Evolutionary conservation across 2,113 vertebrate species (phyloP).

Genomic region (Phyllostomus discolor): DNA sequence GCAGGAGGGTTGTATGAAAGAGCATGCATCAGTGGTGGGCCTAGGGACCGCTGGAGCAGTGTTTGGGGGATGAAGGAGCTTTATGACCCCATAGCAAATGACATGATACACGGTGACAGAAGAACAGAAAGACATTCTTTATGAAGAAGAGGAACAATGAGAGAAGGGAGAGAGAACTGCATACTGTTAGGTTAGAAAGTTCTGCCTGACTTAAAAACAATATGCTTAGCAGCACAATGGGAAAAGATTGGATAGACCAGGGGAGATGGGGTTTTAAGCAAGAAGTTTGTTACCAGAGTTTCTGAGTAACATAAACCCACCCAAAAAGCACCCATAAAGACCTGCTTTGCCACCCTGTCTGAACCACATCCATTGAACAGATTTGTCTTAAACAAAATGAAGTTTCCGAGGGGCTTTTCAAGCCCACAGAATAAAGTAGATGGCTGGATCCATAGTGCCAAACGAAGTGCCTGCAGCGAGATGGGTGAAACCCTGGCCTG

Average conservation of each 20-base stretch:
- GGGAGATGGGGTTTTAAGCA: neutral
- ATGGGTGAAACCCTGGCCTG: neutral
- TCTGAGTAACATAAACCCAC: neutral
- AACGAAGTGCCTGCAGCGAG: too few relatives aligned
- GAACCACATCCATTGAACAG: neutral
- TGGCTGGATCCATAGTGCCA: rapidly evolving
- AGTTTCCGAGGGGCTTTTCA: neutral
- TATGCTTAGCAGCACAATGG: neutral
- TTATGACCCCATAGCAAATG: neutral
- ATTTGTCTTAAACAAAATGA: neutral
- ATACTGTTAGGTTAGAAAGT: neutral
- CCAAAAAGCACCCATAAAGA: neutral
- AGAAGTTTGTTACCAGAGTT: neutral
- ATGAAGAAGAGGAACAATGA: neutral
- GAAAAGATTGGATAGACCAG: neutral
- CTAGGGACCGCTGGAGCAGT: rapidly evolving
- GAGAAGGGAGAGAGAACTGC: neutral
- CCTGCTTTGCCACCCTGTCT: neutral
- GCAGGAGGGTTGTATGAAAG: neutral
- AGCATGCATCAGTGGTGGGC: neutral
- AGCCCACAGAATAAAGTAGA: neutral
- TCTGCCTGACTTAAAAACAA: neutral
- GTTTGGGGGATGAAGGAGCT: neutral
- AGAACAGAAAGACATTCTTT: neutral
- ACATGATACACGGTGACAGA: rapidly evolving